These are phyloP conservation scores for Aphelinus certus DNA, from an alignment of 1,140 invertebrate species.

Conservation along the genomic window DNA sequence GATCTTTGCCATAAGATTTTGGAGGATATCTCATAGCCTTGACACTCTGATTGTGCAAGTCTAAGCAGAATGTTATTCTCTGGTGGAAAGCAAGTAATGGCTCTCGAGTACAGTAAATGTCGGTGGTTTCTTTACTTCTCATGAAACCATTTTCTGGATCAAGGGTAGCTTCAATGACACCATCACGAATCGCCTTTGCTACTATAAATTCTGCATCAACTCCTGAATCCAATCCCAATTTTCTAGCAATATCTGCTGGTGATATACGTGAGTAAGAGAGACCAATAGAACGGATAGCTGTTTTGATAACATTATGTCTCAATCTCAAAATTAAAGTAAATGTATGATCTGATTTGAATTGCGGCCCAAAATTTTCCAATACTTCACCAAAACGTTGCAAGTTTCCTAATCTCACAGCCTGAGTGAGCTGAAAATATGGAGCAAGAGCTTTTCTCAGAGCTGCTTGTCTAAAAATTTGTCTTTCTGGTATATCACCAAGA, in stretches of 20 bases:
- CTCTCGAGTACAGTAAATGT: constrained; percentile 97
- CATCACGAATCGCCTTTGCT: constrained; percentile 98
- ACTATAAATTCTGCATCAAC: constrained; percentile 99
- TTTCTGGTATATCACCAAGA: constrained; percentile 96
- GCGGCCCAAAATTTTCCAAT: constrained; percentile 86
- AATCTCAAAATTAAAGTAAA: constrained; percentile 94
- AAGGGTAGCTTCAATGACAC: constrained; percentile 97
- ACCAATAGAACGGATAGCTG: constrained; percentile 96
- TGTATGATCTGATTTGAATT: constrained; percentile 90
- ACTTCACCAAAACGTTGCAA: constrained; percentile 94
- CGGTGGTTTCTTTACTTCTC: constrained; percentile 95
- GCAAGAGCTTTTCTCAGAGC: constrained; percentile 86
- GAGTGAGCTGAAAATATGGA: constrained; percentile 97
- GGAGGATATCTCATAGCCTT: constrained; percentile 99
- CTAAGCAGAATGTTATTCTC: constrained; percentile 96
- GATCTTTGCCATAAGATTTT: constrained; percentile 97
- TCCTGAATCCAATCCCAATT: constrained; percentile 91
- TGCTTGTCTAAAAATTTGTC: constrained; percentile 87
- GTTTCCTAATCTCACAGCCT: constrained; percentile 96
- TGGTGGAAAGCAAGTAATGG: constrained; percentile 98
- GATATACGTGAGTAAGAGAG: constrained; percentile 97
- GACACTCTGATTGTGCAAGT: constrained; percentile 97
- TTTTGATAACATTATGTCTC: constrained; percentile 99
- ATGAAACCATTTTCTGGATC: constrained; percentile 96
- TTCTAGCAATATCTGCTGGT: constrained; percentile 91